Evolutionary conservation across 23 tunicate genomes (phyloP).

Genomic region (Aplidium turbinatum): DNA sequence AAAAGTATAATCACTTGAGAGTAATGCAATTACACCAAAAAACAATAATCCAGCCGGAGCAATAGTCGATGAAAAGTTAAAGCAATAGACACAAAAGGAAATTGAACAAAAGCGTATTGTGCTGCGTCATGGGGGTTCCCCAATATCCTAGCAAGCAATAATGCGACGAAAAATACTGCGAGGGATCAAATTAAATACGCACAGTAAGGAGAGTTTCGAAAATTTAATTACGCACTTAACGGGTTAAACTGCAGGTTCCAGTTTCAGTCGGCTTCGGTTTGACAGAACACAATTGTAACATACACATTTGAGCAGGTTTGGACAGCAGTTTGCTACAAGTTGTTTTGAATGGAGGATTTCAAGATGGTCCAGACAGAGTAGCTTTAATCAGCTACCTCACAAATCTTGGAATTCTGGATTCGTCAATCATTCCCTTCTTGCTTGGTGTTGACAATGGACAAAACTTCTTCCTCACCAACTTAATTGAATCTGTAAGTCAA

Average conservation of each 20-base stretch:
- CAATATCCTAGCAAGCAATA: no score
- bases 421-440: slow-evolving; percentile 77
- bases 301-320: slow-evolving; percentile 4
- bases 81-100: no score
- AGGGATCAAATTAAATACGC: no score
- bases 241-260: background rate
- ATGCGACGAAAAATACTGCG: no score
- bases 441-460: slow-evolving; percentile 74
- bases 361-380: slow-evolving; percentile 52
- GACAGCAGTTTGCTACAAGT: slow-evolving; percentile 49
- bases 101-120: no score
- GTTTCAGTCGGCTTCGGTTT: background rate
- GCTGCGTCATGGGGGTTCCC: no score
- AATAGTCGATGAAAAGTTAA: no score
- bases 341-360: slow-evolving; percentile 75
- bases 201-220: no score
- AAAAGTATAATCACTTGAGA: no score
- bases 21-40: no score
- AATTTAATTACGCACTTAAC: no score
- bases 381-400: slow-evolving; percentile 84
- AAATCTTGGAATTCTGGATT: slow-evolving; percentile 54
- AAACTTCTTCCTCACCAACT: slow-evolving; percentile 67
- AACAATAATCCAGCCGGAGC: no score
- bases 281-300: background rate
- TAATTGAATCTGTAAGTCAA: slow-evolving; percentile 60